Percentiles rank a stretch among this genome's conserved stretches.
These are phyloP conservation scores for Ormyrus thymus DNA, from an alignment of 2,888 invertebrate species.

Conservation along the genomic window DNA sequence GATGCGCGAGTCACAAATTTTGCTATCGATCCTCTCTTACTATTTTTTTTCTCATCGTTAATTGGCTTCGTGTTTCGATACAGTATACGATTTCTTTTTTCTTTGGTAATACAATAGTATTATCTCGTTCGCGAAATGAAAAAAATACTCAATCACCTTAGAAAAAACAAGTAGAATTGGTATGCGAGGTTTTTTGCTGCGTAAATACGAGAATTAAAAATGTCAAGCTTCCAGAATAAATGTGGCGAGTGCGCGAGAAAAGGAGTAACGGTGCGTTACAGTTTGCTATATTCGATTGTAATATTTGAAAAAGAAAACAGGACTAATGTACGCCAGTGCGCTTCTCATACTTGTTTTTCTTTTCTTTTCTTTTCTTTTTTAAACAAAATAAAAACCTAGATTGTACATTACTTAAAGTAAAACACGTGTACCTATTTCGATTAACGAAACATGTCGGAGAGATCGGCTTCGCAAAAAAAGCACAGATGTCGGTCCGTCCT, in stretches of 20 bases:
- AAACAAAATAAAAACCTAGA: constrained; percentile 56
- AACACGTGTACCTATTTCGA: constrained; percentile 66
- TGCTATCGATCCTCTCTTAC: neutral
- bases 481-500: constrained; percentile 47
- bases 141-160: neutral
- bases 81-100: neutral
- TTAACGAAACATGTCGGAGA: constrained; percentile 54
- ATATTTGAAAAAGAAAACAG: constrained; percentile 38
- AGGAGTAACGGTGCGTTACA: constrained; percentile 19
- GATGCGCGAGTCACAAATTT: constrained; percentile 37
- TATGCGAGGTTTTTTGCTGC: constrained; percentile 6
- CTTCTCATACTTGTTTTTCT: constrained; percentile 31
- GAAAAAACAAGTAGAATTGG: constrained; percentile 1
- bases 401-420: constrained; percentile 62
- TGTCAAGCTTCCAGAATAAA: constrained; percentile 34
- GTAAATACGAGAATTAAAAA: constrained; percentile 10
- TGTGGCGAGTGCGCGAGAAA: constrained; percentile 16
- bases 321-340: constrained; percentile 39
- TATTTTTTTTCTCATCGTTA: constrained; percentile 9
- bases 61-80: constrained; percentile 9
- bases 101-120: neutral
- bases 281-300: constrained; percentile 30
- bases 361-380: constrained; percentile 2
- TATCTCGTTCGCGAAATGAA: constrained; percentile 2
- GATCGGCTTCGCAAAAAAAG: constrained; percentile 43